Evolutionary conservation across 2,888 invertebrate species (phyloP).

Genomic region (Oscheius sp.): DNA sequence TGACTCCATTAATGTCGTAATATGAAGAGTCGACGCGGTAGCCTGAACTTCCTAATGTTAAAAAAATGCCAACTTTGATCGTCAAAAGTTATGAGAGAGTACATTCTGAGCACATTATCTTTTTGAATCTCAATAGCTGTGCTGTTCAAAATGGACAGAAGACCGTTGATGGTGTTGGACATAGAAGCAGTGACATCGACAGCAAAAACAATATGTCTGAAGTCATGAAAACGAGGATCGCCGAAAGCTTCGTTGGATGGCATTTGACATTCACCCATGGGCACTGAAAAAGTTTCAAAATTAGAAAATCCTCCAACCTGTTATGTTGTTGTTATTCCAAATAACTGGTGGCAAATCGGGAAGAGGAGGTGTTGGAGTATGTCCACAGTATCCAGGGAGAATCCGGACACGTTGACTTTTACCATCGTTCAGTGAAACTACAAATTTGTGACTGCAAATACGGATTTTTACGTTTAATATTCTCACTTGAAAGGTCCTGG

Average conservation of each 20-base stretch:
- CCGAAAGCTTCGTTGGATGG: too few species aligned
- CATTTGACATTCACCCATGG: too few species aligned
- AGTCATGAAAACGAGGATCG: conserved; percentile 18
- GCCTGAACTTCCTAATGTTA: not conserved
- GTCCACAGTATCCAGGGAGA: conserved; percentile 12
- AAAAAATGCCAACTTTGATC: not conserved
- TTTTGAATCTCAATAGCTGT: not conserved
- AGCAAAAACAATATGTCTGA: not conserved
- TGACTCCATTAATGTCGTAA: not conserved
- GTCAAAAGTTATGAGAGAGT: not conserved
- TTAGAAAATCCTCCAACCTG: too few species aligned
- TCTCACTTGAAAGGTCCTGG: not conserved
- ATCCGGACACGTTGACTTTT: not conserved
- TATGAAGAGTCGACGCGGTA: not conserved
- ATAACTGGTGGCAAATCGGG: too few species aligned
- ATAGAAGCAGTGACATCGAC: not conserved
- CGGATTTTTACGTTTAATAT: too few species aligned
- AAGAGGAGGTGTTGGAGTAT: too few species aligned
- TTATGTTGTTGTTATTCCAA: too few species aligned
- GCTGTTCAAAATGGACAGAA: not conserved
- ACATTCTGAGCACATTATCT: not conserved
- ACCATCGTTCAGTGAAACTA: not conserved
- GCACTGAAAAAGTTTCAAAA: too few species aligned
- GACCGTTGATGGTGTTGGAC: not conserved
- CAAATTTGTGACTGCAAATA: not conserved